Conservation (phyloP, 2,797 vertebrate species). For the Ambastaia sidthimunki region DNA sequence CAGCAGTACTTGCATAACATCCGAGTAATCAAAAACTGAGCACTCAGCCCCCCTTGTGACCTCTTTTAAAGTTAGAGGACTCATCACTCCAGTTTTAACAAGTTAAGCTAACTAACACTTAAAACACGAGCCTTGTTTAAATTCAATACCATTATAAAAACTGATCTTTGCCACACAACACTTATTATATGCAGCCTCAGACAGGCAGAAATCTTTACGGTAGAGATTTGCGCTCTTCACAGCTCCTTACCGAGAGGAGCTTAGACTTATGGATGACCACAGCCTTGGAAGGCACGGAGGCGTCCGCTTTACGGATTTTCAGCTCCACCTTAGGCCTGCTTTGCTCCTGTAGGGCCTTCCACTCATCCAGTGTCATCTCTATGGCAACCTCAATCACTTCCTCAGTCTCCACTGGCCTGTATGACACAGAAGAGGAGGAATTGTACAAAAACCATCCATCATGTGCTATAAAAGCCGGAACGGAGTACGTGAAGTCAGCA, state of each 20-base stretch:
- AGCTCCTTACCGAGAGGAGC: constrained; percentile 80
- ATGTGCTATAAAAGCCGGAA: not conserved
- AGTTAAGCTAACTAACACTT: too few relatives aligned
- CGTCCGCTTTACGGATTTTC: constrained; percentile 91
- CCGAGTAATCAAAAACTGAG: too few relatives aligned
- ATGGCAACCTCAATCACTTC: constrained; percentile 84
- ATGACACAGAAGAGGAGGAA: not conserved
- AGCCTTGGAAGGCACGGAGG: constrained; percentile 89
- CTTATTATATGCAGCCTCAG: not conserved
- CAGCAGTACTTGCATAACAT: too few relatives aligned
- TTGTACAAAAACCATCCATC: not conserved
- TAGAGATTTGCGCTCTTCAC: not conserved
- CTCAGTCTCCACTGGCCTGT: constrained; percentile 64
- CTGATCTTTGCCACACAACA: not conserved
- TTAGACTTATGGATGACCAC: constrained; percentile 95
- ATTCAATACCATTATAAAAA: not conserved
- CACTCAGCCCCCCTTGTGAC: too few relatives aligned
- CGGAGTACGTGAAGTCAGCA: not conserved
- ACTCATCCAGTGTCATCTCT: constrained; percentile 96
- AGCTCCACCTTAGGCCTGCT: constrained; percentile 89
- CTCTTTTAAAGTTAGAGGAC: too few relatives aligned
- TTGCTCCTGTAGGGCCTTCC: constrained; percentile 89
- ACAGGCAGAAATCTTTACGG: not conserved
- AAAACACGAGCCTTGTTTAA: too few relatives aligned
- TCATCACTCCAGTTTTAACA: too few relatives aligned